Percentiles rank a stretch among this genome's conserved stretches.
Conservation (phyloP, 2,113 vertebrate genomes). For the Peromyscus polionotus region DNA sequence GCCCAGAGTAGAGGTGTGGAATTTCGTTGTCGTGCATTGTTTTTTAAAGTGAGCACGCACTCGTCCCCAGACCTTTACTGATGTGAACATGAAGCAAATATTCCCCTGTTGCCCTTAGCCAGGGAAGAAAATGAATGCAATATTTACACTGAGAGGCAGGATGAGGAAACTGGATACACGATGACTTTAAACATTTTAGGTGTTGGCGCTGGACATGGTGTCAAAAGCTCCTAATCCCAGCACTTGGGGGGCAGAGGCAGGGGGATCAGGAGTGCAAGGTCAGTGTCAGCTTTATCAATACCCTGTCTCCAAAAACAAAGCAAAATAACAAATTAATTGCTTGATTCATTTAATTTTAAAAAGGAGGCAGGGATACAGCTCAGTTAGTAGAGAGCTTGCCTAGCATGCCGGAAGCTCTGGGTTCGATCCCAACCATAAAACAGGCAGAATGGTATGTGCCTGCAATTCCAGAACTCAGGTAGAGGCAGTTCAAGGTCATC, state of each 20-base stretch:
- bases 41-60: not conserved
- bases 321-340: not conserved
- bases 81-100: not conserved
- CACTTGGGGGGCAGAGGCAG: not conserved
- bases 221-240: not conserved
- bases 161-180: no score
- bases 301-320: not conserved
- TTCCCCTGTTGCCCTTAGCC: not conserved
- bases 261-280: not conserved
- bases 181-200: not conserved
- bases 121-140: not conserved
- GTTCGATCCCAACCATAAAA: not conserved
- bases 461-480: not conserved
- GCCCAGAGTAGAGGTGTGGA: no score
- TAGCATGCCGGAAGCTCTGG: not conserved
- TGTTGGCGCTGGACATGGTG: not conserved
- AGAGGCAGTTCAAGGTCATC: not conserved
- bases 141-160: not conserved
- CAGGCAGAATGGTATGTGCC: not conserved
- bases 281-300: not conserved
- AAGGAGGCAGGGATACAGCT: not conserved
- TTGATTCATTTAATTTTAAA: not conserved
- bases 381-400: not conserved
- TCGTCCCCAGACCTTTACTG: not conserved
- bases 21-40: not conserved